Conservation (phyloP, 2,797 vertebrate species). For the Pelodytes ibericus region DNA sequence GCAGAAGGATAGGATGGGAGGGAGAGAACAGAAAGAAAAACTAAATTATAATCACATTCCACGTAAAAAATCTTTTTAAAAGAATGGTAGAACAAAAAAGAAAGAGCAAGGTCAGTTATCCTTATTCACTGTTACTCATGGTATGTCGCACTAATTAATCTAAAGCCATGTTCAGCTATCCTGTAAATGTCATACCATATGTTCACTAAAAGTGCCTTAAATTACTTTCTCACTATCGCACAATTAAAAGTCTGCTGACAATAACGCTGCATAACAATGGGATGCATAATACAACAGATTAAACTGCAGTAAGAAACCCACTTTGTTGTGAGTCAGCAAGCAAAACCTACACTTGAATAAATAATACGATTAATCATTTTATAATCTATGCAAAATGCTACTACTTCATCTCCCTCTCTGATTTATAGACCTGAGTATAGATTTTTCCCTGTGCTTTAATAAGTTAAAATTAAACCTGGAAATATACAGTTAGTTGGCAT, state of each 20-base stretch:
- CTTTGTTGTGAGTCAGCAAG: neutral
- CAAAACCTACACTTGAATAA: neutral
- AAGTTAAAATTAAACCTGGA: neutral
- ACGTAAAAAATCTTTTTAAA: neutral
- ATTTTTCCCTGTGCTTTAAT: neutral
- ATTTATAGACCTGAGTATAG: neutral
- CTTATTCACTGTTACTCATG: constrained; percentile 20
- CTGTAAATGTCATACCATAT: constrained; percentile 28
- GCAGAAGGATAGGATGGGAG: too few species aligned
- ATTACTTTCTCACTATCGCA: constrained; percentile 42
- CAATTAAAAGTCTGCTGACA: constrained; percentile 16
- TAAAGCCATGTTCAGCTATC: constrained; percentile 33
- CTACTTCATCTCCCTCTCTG: neutral
- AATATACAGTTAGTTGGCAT: too few species aligned
- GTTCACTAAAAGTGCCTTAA: constrained; percentile 9
- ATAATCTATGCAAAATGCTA: neutral
- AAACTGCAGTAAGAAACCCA: neutral
- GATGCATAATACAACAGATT: neutral
- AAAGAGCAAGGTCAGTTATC: constrained; percentile 28
- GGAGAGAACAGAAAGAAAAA: too few species aligned
- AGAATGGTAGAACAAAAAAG: constrained; percentile 3
- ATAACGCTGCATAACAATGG: constrained; percentile 32
- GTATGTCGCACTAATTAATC: constrained; percentile 42
- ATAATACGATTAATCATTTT: neutral
- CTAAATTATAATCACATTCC: too few species aligned